Conservation (phyloP, 2,888 invertebrate genomes). For the Tipula helvola region DNA sequence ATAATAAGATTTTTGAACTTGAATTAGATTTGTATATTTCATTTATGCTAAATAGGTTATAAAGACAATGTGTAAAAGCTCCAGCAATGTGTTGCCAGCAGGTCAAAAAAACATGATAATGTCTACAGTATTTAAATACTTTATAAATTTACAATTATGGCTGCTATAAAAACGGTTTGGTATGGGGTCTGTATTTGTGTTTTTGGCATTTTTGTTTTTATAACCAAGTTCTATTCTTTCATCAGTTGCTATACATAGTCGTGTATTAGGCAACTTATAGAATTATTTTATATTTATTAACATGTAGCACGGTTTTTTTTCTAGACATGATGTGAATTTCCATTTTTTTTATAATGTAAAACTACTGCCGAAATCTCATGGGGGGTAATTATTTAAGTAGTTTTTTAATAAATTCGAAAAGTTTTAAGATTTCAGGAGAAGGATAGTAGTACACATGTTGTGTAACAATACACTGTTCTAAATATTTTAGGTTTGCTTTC, state of each 20-base stretch:
- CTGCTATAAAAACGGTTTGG: neutral
- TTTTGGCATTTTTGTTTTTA: no score
- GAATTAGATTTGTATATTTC: neutral
- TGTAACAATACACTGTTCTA: no score
- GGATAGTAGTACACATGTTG: no score
- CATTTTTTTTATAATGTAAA: no score
- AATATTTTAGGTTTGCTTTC: no score
- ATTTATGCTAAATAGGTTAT: neutral
- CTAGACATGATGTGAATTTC: neutral
- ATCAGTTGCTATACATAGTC: no score
- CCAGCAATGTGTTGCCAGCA: neutral
- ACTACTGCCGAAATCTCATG: no score
- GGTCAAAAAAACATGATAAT: neutral
- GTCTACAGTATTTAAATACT: neutral
- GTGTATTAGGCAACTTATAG: neutral
- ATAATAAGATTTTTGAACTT: neutral
- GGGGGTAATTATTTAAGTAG: no score
- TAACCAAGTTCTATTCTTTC: no score
- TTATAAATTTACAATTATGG: neutral
- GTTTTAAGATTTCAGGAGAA: no score
- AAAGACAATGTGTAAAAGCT: neutral
- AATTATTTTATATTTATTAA: neutral
- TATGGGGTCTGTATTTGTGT: neutral
- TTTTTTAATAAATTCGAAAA: no score
- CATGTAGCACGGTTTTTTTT: neutral